Conservation (phyloP, 53 echinoderm and acorn worm species). For the Astropecten irregularis region DNA sequence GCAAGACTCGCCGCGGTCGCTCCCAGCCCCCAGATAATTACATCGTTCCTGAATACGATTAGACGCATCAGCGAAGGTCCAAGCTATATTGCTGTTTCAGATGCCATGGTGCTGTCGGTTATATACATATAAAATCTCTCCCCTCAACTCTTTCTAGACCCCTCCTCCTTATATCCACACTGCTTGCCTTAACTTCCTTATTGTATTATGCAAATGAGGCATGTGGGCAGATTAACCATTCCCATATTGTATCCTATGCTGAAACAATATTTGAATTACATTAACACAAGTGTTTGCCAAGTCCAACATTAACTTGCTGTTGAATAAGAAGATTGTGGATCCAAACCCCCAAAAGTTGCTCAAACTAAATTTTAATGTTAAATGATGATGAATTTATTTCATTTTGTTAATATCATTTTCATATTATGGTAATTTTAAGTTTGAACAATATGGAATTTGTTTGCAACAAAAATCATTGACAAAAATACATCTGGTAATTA, state of each 20-base stretch:
- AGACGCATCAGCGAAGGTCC: conserved; percentile 45
- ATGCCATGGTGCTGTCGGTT: too few relatives aligned
- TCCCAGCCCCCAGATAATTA: conserved; percentile 49
- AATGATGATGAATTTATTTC: too few relatives aligned
- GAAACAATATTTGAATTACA: conserved; percentile 55
- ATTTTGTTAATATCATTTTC: too few relatives aligned
- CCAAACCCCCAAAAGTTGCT: neutral
- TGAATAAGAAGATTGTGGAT: conserved; percentile 35
- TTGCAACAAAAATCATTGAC: too few relatives aligned
- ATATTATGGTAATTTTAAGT: too few relatives aligned
- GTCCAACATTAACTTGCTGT: conserved; percentile 17
- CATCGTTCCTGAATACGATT: conserved; percentile 53
- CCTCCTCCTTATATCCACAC: too few relatives aligned
- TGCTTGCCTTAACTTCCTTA: neutral
- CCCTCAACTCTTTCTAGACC: too few relatives aligned
- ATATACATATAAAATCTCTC: too few relatives aligned
- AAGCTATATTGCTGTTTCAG: too few relatives aligned
- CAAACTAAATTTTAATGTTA: too few relatives aligned
- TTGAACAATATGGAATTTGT: too few relatives aligned
- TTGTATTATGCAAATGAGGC: conserved; percentile 27
- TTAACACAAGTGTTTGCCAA: conserved; percentile 2
- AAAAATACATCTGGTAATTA: too few relatives aligned
- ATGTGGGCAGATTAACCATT: conserved; percentile 35
- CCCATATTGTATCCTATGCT: conserved; percentile 35
- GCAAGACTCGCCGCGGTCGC: conserved; percentile 33